A percentile compares a stretch with the other conserved stretches of the same genome.
phyloP scores from a whole-genome alignment of 2,797 vertebrate species.

The Trachurus trachurus region DNA sequence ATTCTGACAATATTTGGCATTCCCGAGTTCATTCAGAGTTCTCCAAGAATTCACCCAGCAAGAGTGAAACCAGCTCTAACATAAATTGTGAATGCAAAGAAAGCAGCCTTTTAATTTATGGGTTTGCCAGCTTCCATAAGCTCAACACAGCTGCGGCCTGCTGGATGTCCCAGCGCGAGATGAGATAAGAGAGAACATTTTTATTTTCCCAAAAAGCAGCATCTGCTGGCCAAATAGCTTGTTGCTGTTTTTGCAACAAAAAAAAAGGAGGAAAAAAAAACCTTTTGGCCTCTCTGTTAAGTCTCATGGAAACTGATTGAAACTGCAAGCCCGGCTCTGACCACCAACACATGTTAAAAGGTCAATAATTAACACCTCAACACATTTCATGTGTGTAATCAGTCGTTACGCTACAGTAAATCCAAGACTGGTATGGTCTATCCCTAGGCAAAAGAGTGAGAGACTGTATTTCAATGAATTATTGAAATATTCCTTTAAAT shows the following conservation, averaged over 20 bases:
- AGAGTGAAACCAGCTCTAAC: not conserved
- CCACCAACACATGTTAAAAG: not conserved
- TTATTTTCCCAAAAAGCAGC: not conserved
- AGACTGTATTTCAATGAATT: not conserved
- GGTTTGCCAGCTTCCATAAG: not conserved
- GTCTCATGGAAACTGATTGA: not conserved
- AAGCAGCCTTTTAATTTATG: conserved; percentile 7
- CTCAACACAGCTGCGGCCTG: conserved; percentile 1
- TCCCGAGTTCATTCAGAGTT: not conserved
- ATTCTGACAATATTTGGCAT: conserved; percentile 5
- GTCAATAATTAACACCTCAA: not conserved
- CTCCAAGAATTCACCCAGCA: not conserved
- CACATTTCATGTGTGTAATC: no score
- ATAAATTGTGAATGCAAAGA: conserved; percentile 9
- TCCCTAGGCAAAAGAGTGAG: no score
- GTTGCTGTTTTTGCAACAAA: no score
- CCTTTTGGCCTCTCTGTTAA: no score
- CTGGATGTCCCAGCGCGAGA: not conserved
- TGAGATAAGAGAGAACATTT: not conserved
- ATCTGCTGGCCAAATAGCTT: not conserved
- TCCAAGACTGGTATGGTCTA: no score
- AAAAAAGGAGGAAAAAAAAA: no score
- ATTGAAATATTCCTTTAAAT: not conserved
- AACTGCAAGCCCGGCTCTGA: not conserved
- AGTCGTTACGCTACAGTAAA: no score